Base-by-base conservation (phyloP, 92 coral and sea anemone species). In the Ricordea florida region DNA sequence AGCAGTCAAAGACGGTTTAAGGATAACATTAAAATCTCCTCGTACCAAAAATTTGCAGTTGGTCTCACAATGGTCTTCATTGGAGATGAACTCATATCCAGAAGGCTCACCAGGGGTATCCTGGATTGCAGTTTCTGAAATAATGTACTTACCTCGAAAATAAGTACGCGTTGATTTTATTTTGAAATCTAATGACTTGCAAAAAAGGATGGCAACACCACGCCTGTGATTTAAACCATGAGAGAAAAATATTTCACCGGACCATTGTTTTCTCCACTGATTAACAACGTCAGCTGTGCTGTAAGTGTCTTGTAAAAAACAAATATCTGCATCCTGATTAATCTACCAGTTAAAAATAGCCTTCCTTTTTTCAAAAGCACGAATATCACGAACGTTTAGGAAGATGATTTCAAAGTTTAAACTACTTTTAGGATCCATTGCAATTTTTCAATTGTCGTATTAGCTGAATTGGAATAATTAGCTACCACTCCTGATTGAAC, bases 171-270 rank as follows among this genome's bases (percentile, higher is more conserved):
- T n/a, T 10, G 38, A 33, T 51, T 55, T 77, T 23, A 63, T 65
- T 40, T 63, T 43, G 35, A 77, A 36, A 77, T 77, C 66, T 16
- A 77, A 41, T 11, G 42, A 52, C 10, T 77, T 62, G 13, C 43
- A 38, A 6, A 65, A 14, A 6, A 77, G 53, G 18, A 77, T 24
- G 0, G 62, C 46, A 14, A 45, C 61, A 10, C 91, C 86, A 9
- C 80, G 29, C 47, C 88, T 81, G n/a, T 77, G 84, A 31, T 81
- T 77, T 42, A 88, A 43, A 10, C 88, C 92, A 21, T 70, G 84
- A 10, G 80, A 65, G 42, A 78, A 81, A 28, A 66, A 34, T 21
- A 69, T 8, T 15, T 79, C 36, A 23, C 85, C 88, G 25, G 48
- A 53, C 84, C 81, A 74, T 46, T 81, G 69, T 10, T 11, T 57